phyloP scores from a whole-genome alignment of 2,113 vertebrate species.

The Anas platyrhynchos region DNA sequence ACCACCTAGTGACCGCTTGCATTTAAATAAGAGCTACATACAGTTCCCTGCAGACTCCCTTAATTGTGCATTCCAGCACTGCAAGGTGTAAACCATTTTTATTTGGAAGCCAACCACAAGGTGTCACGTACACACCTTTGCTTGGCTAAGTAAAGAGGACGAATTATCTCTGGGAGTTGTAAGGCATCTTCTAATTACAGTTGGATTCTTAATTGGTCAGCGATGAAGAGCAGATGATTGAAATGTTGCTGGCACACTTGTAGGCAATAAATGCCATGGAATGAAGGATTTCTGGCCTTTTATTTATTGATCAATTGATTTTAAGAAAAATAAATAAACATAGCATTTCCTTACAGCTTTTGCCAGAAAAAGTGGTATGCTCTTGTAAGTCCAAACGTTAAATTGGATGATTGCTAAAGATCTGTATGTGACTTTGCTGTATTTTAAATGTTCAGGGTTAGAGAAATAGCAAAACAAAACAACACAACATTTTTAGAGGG shows the following conservation, averaged over 20 bases:
- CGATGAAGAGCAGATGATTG: background rate
- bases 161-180: background rate
- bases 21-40: background rate
- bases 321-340: background rate
- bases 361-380: background rate
- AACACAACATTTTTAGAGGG: background rate
- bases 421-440: background rate
- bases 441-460: background rate
- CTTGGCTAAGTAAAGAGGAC: background rate
- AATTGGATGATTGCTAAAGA: background rate
- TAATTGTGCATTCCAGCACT: background rate
- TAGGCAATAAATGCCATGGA: background rate
- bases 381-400: background rate
- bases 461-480: background rate
- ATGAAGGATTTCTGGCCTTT: background rate
- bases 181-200: slow-evolving; percentile 29
- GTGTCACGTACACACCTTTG: background rate
- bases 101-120: background rate
- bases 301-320: no score
- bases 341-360: background rate
- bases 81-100: accelerated
- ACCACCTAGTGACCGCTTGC: slow-evolving; percentile 55
- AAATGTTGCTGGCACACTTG: background rate
- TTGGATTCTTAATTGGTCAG: background rate
- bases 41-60: background rate